Conservation (phyloP, 2,797 vertebrate genomes). For the Sebastes iracundus region DNA sequence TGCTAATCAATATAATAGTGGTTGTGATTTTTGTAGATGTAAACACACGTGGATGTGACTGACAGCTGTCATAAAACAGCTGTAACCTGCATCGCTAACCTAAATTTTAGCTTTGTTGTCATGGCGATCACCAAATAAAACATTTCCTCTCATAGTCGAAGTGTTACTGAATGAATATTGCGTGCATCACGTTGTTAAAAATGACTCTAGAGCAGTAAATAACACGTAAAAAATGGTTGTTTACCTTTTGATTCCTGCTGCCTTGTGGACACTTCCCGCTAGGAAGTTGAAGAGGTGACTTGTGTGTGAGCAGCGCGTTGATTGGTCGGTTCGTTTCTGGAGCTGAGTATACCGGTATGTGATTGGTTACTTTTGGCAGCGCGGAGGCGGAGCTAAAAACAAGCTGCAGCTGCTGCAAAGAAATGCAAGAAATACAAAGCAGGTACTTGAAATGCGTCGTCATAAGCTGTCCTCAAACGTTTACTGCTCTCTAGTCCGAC, state of each 20-base stretch:
- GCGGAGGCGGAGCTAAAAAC: background rate
- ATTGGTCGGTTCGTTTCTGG: conserved; percentile 55
- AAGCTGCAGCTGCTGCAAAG: background rate
- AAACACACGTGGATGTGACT: conserved; percentile 14
- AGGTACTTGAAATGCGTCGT: background rate
- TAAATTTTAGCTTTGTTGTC: conserved; percentile 29
- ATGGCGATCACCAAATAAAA: background rate
- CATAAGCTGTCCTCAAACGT: background rate
- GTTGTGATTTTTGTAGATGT: background rate
- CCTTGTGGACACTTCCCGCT: conserved; percentile 72
- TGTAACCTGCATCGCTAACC: conserved; percentile 39
- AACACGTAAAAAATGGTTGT: conserved; percentile 7
- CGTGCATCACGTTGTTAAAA: background rate
- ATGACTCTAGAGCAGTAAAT: background rate
- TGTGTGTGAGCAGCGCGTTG: conserved; percentile 44
- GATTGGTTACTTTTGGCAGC: conserved; percentile 62
- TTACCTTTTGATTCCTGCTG: conserved; percentile 56
- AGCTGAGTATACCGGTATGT: conserved; percentile 58
- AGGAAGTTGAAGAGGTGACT: conserved; percentile 77
- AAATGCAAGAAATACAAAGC: background rate
- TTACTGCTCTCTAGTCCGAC: background rate
- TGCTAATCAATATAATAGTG: background rate
- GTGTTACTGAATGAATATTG: background rate
- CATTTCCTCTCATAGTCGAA: fast-evolving
- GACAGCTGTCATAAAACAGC: conserved; percentile 61